Evolutionary conservation across 1,140 invertebrate species (phyloP).

Genomic region (Triops cancriformis): DNA sequence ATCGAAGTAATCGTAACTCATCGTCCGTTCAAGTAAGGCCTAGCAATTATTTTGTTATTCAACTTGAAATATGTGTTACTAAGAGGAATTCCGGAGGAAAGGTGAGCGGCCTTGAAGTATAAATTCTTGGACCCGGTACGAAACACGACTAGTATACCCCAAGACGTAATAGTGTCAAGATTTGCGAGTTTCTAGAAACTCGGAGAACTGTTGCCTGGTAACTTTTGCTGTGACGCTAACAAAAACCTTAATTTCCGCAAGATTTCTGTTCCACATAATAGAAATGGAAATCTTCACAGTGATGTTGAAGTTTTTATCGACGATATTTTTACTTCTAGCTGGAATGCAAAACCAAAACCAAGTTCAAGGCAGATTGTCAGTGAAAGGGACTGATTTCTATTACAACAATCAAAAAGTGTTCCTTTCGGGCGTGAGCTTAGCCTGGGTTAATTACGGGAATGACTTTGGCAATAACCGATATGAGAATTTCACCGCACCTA

Average conservation of each 20-base stretch:
- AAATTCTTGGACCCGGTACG: neutral
- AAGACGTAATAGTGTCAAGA: neutral
- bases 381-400: slow-evolving; percentile 17
- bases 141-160: neutral
- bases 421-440: slow-evolving; percentile 40
- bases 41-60: too few species aligned
- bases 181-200: too few species aligned
- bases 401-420: slow-evolving; percentile 37
- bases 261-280: neutral
- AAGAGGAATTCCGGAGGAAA: neutral
- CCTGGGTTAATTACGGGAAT: slow-evolving; percentile 38
- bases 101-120: neutral
- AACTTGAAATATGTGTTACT: neutral
- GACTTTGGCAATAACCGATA: slow-evolving; percentile 39
- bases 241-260: neutral
- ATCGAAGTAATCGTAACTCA: too few species aligned
- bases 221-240: too few species aligned
- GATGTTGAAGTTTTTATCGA: neutral
- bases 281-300: neutral
- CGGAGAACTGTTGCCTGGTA: too few species aligned
- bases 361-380: neutral
- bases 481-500: slow-evolving; percentile 24
- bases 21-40: too few species aligned
- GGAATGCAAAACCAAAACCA: neutral
- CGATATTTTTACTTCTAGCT: neutral